Conservation (phyloP, 2,888 invertebrate species). For the Hemistola chrysoprasaria region DNA sequence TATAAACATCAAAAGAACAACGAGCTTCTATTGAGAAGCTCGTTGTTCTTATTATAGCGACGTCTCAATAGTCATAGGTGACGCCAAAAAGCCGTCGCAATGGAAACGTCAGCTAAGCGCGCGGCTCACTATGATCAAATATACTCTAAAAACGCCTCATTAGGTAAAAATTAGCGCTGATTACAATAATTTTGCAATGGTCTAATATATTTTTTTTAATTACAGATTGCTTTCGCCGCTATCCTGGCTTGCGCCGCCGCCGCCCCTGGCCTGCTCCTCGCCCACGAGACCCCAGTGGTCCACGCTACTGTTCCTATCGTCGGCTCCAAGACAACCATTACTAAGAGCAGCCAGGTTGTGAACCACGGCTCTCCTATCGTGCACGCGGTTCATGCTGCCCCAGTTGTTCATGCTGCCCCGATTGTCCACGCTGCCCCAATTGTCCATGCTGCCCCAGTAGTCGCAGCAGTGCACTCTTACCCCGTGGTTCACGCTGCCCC, state of each 20-base stretch:
- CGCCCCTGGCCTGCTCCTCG: constrained; percentile 63
- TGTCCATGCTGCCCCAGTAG: constrained; percentile 55
- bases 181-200: too few species aligned
- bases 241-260: constrained; percentile 76
- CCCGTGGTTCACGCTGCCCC: constrained; percentile 46
- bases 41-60: too few species aligned
- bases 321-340: constrained; percentile 66
- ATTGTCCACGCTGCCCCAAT: constrained; percentile 43
- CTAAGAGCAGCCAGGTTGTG: constrained; percentile 72
- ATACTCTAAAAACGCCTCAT: too few species aligned
- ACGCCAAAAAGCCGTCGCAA: too few species aligned
- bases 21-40: too few species aligned
- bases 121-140: too few species aligned
- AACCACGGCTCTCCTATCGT: constrained; percentile 66
- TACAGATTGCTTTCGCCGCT: constrained; percentile 75
- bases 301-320: constrained; percentile 59
- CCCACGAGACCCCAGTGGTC: constrained; percentile 59
- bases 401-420: constrained; percentile 52
- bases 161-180: too few species aligned
- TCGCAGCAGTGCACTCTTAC: constrained; percentile 47
- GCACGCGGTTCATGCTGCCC: constrained; percentile 47
- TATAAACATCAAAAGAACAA: too few species aligned
- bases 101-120: too few species aligned
- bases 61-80: too few species aligned
- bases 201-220: not conserved